Percentiles rank a stretch among this genome's conserved stretches.
Evolutionary conservation across 2,888 invertebrate species (phyloP).

Genomic region (Xestia sexstrigata): DNA sequence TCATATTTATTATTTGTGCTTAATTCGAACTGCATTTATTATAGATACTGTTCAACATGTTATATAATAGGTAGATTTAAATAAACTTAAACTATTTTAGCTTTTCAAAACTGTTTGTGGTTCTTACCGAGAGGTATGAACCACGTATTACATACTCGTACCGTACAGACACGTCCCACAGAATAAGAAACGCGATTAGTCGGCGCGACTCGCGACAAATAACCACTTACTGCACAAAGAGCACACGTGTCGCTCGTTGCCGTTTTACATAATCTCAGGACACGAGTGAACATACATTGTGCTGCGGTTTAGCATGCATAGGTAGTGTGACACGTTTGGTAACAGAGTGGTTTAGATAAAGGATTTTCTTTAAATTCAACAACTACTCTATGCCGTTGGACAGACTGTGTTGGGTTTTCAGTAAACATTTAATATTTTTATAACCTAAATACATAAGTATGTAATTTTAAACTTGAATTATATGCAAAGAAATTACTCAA

Average conservation of each 20-base stretch:
- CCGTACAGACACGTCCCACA: background rate
- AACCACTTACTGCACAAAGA: conserved; percentile 33
- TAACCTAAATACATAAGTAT: too few species aligned
- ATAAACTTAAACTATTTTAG: background rate
- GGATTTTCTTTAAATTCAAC: background rate
- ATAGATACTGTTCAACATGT: too few species aligned
- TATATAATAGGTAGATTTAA: too few species aligned
- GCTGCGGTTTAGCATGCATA: background rate
- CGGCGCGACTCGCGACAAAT: conserved; percentile 18
- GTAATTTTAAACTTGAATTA: too few species aligned
- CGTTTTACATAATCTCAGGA: conserved; percentile 25
- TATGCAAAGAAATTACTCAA: too few species aligned
- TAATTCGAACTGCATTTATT: too few species aligned
- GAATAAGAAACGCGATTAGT: conserved; percentile 28
- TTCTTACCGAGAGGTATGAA: background rate
- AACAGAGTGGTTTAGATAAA: background rate
- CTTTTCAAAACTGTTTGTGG: background rate
- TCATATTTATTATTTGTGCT: too few species aligned
- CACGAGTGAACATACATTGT: too few species aligned
- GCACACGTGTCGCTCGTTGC: background rate
- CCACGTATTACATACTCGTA: too few species aligned
- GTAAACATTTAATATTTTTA: background rate
- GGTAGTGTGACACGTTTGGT: background rate
- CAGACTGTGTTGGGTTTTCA: background rate
- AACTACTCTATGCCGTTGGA: background rate